Percentiles rank a stretch among this genome's conserved stretches.
These are phyloP conservation scores for Mesocricetus auratus DNA, from an alignment of 2,113 vertebrate genomes.

Conservation along the genomic window DNA sequence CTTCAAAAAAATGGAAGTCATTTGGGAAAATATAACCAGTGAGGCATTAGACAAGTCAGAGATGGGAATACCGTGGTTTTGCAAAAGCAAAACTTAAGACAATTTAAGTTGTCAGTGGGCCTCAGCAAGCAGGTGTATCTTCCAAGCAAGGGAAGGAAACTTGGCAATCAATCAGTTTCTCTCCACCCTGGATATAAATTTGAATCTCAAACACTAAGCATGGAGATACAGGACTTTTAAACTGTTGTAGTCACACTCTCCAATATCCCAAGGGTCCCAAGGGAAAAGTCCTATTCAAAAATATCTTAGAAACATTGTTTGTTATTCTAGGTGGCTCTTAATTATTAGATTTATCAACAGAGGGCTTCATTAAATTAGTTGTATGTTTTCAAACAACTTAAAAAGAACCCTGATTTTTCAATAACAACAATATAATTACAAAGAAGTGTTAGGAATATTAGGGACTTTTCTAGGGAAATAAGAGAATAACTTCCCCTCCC, in stretches of 20 bases:
- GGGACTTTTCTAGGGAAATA: background rate
- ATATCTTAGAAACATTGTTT: background rate
- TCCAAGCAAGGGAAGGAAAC: background rate
- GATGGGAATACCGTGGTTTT: background rate
- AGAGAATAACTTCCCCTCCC: background rate
- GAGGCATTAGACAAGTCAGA: background rate
- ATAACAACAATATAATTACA: background rate
- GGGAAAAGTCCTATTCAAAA: background rate
- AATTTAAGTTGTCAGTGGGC: background rate
- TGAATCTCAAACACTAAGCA: background rate
- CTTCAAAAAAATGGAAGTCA: slow-evolving; percentile 1
- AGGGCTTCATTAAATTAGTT: background rate
- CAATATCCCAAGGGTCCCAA: slow-evolving; percentile 36
- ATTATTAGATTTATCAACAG: background rate
- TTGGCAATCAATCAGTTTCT: background rate
- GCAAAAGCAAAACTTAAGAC: background rate
- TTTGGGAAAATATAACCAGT: background rate
- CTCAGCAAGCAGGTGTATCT: fast-evolving
- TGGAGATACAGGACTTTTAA: background rate
- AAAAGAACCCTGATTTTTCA: background rate
- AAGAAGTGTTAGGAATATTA: background rate
- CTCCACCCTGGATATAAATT: background rate
- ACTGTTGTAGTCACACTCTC: background rate
- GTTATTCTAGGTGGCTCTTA: background rate
- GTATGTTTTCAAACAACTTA: background rate